Evolutionary conservation across 2,888 invertebrate genomes (phyloP).

Genomic region (Eucera pruinosa): DNA sequence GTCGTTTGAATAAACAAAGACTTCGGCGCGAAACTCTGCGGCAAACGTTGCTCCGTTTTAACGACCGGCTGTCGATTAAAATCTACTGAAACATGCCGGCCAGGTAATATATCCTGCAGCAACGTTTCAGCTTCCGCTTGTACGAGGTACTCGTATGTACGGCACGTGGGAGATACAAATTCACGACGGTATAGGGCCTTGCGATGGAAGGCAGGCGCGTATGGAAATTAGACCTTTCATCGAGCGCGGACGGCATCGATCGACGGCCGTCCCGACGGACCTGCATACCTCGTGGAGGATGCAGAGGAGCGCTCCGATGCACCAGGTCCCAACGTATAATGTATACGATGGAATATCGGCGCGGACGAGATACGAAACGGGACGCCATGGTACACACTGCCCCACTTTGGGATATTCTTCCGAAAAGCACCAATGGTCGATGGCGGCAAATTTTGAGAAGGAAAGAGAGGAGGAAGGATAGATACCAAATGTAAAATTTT

Average conservation of each 20-base stretch:
- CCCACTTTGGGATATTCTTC: too few species aligned
- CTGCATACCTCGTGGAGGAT: slow-evolving; percentile 19
- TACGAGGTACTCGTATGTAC: too few species aligned
- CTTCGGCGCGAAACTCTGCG: not conserved
- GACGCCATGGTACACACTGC: slow-evolving; percentile 65
- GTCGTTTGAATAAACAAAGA: slow-evolving; percentile 19
- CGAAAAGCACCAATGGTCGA: too few species aligned
- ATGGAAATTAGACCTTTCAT: slow-evolving; percentile 72
- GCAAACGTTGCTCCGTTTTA: not conserved
- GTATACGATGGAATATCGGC: slow-evolving; percentile 57
- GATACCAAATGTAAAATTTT: too few species aligned
- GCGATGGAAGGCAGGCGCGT: slow-evolving; percentile 27
- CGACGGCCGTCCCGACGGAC: slow-evolving; percentile 31
- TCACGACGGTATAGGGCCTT: slow-evolving; percentile 34
- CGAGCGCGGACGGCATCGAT: slow-evolving; percentile 61
- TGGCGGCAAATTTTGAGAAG: too few species aligned
- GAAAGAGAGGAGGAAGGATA: too few species aligned
- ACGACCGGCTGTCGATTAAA: too few species aligned
- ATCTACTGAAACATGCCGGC: too few species aligned
- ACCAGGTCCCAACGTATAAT: slow-evolving; percentile 49
- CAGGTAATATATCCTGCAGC: slow-evolving; percentile 17
- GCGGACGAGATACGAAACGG: slow-evolving; percentile 27
- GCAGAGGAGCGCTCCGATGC: slow-evolving; percentile 22
- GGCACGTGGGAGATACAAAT: too few species aligned
- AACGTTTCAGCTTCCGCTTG: not conserved